phyloP scores from a whole-genome alignment of 2,113 vertebrate genomes.

The Cyanoramphus novaezelandiae region DNA sequence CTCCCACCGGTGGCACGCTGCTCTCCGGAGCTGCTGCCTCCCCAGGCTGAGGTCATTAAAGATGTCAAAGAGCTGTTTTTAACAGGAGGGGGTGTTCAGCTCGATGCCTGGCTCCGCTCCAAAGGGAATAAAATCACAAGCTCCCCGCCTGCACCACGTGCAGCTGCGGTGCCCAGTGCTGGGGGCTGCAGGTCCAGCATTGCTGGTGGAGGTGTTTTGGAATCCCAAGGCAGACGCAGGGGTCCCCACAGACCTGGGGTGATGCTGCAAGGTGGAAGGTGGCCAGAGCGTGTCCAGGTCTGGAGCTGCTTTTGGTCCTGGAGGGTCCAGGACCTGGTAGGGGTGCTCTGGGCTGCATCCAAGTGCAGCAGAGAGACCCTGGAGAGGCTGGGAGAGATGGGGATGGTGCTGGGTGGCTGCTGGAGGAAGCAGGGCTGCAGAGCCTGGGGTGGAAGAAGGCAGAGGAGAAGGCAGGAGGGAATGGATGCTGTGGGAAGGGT shows the following conservation, averaged over 20 bases:
- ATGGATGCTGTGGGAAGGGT: fast-evolving
- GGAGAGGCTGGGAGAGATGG: background rate
- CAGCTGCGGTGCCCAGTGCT: background rate
- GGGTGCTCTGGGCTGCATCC: fast-evolving
- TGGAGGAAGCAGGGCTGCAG: background rate
- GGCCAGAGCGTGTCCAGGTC: background rate
- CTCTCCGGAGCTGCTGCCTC: background rate
- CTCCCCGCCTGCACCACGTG: fast-evolving
- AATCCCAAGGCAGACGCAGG: background rate
- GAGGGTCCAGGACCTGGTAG: background rate
- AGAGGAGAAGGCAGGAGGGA: background rate
- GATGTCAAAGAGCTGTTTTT: slow-evolving; percentile 24
- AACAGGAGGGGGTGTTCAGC: background rate
- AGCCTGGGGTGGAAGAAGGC: background rate
- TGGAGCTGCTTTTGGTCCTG: background rate
- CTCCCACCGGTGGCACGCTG: background rate
- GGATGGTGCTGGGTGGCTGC: background rate
- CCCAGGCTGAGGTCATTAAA: background rate
- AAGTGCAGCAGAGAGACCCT: background rate
- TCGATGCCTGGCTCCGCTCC: background rate
- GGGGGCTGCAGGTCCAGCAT: fast-evolving
- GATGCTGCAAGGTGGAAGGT: background rate
- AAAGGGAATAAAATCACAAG: background rate
- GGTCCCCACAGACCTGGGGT: background rate
- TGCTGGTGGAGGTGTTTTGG: background rate